Conservation (phyloP, 2,888 invertebrate species). For the Bursaphelenchus okinawaensis region DNA sequence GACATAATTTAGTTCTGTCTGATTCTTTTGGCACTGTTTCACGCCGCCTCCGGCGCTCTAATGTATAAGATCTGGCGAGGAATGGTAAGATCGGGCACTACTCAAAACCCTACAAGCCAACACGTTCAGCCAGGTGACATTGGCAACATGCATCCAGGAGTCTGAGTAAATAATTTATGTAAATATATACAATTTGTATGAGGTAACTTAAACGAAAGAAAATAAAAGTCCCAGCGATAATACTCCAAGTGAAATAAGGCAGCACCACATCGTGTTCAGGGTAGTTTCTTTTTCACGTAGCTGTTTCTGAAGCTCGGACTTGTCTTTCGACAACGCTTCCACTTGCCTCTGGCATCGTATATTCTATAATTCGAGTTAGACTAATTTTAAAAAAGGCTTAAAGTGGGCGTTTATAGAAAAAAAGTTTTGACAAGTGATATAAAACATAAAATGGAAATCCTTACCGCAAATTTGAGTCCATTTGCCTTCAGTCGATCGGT, state of each 20-base stretch:
- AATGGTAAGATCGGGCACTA: slow-evolving; percentile 29
- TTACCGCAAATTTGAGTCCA: not conserved
- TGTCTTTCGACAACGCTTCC: not conserved
- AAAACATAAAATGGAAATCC: no score
- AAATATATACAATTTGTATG: not conserved
- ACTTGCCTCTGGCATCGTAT: slow-evolving; percentile 5
- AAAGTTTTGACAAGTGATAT: no score
- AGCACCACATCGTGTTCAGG: not conserved
- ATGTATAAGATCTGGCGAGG: slow-evolving; percentile 36
- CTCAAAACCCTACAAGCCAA: slow-evolving; percentile 26
- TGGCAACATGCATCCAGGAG: slow-evolving; percentile 31
- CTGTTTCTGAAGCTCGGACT: not conserved
- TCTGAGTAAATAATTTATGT: slow-evolving; percentile 7
- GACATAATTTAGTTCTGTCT: slow-evolving; percentile 14
- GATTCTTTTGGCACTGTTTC: slow-evolving; percentile 21
- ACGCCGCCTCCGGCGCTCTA: slow-evolving; percentile 28
- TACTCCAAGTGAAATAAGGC: not conserved
- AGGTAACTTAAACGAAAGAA: no score
- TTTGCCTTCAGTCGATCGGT: not conserved
- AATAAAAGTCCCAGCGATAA: no score
- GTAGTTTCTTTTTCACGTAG: not conserved
- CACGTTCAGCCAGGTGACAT: slow-evolving; percentile 30
- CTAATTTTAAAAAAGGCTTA: no score
- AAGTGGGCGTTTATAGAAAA: no score
- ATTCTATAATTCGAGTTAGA: no score